A percentile compares a stretch with the other conserved stretches of the same genome.
These are phyloP conservation scores for Epsilonema sp. DNA, from an alignment of 2,888 invertebrate species.

Conservation along the genomic window DNA sequence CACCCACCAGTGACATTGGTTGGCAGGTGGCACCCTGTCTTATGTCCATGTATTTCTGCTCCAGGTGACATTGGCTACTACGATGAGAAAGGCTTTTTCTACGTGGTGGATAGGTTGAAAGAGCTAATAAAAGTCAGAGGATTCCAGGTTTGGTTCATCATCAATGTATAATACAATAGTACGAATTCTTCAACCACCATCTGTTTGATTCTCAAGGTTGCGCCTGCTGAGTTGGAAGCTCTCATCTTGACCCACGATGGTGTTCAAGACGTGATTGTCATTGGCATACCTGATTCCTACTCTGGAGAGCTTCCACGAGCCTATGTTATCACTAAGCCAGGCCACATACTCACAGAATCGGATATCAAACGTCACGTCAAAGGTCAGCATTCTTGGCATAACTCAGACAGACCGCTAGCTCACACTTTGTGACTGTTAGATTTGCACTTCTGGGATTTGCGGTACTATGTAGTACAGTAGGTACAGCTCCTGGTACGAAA, in stretches of 20 bases:
- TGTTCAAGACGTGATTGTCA: slow-evolving; percentile 57
- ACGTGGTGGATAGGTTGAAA: slow-evolving; percentile 61
- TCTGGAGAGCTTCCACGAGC: slow-evolving; percentile 18
- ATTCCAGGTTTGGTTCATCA: slow-evolving; percentile 43
- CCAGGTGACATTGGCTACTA: slow-evolving; percentile 63
- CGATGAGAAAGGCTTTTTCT: slow-evolving; percentile 52
- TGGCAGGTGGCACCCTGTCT: too few relatives aligned
- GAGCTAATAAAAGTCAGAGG: slow-evolving; percentile 73
- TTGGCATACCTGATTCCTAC: slow-evolving; percentile 47
- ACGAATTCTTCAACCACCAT: background rate
- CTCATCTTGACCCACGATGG: slow-evolving; percentile 48
- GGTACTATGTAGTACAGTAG: too few relatives aligned
- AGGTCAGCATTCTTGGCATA: too few relatives aligned
- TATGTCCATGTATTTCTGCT: slow-evolving; percentile 1
- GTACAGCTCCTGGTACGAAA: too few relatives aligned
- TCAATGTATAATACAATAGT: background rate
- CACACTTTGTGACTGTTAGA: too few relatives aligned
- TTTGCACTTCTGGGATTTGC: too few relatives aligned
- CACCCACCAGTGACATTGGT: too few relatives aligned
- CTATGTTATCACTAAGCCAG: background rate
- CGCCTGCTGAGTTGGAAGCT: slow-evolving; percentile 69
- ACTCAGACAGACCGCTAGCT: too few relatives aligned
- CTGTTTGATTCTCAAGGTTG: slow-evolving; percentile 39
- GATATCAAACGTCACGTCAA: too few relatives aligned
- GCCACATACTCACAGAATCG: too few relatives aligned